phyloP scores from a whole-genome alignment of 2,113 vertebrate species.

The Calypte anna region DNA sequence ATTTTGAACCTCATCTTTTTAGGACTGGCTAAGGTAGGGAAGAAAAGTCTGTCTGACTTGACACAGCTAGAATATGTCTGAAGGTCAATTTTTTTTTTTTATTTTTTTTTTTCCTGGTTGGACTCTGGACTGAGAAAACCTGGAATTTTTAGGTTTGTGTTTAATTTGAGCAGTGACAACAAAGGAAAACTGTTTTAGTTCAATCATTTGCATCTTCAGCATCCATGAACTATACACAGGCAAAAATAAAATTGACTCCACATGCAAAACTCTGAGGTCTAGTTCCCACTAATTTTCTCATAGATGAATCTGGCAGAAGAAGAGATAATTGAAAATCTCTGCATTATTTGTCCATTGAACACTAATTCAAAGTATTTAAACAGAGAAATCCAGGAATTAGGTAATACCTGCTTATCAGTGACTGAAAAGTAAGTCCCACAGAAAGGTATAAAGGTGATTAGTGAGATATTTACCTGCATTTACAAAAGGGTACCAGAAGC shows the following conservation, averaged over 20 bases:
- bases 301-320: background rate
- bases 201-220: background rate
- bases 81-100: slow-evolving; percentile 8
- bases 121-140: background rate
- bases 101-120: too few relatives aligned
- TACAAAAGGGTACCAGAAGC: background rate
- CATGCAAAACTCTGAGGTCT: background rate
- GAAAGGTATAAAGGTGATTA: background rate
- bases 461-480: background rate
- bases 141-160: background rate
- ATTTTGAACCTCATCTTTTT: background rate
- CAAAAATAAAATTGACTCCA: background rate
- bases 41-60: background rate
- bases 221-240: background rate
- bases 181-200: background rate
- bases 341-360: background rate
- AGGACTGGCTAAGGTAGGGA: background rate
- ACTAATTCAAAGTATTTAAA: background rate
- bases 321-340: background rate
- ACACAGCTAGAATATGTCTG: background rate
- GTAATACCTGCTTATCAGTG: background rate
- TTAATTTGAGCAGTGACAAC: background rate
- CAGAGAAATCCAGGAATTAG: background rate
- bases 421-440: background rate
- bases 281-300: background rate